Evolutionary conservation across 1,140 invertebrate genomes (phyloP), one percentile per base, ranked within the genome.

Genomic region (Akabosia matsudoensis): DNA sequence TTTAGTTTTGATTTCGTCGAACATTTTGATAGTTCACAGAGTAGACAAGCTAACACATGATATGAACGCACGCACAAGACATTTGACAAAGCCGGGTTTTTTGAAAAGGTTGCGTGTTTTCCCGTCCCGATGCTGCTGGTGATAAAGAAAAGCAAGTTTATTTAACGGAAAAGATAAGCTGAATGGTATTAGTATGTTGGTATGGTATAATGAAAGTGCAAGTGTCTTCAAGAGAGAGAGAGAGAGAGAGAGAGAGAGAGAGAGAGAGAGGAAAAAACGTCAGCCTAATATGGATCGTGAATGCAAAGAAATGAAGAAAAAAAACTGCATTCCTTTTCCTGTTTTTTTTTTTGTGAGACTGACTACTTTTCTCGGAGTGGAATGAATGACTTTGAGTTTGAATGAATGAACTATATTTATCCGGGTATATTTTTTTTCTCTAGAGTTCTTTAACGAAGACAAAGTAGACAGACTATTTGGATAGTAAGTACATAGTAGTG

Each of bases 401-500:
- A 67, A 67, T 67, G 61, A 67, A 67, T 67, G 61, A 30, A 67
- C 61, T 67, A 67, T 67, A 67, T 67, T 67, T 67, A 67, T 67
- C 61, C 61, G 61, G 28, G 4, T 13, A 10, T 45, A 18, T 7
- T 10, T 18, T 45, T 18, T 45, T 10, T 45, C 18, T 45, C 37
- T 45, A 7, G 37, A 45, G 18, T 45, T 45, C 18, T 10, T 10
- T 18, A 7, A 45, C 7, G 37, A 45, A 45, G 18, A 10, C 18
- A 18, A 45, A 45, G 37, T 45, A 45, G 37, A 45, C 37, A 18
- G 7, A 18, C 37, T n/a, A 45, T 18, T 45, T 45, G 37, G 7
- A 45, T 45, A 45, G 37, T 45, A 45, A 10, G 18, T 45, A 7
- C 18, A 45, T 18, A 45, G 37, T 7, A 45, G 7, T 45, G 7